Evolutionary conservation across 1,140 invertebrate species (phyloP).

Genomic region (Drosophila triauraria): DNA sequence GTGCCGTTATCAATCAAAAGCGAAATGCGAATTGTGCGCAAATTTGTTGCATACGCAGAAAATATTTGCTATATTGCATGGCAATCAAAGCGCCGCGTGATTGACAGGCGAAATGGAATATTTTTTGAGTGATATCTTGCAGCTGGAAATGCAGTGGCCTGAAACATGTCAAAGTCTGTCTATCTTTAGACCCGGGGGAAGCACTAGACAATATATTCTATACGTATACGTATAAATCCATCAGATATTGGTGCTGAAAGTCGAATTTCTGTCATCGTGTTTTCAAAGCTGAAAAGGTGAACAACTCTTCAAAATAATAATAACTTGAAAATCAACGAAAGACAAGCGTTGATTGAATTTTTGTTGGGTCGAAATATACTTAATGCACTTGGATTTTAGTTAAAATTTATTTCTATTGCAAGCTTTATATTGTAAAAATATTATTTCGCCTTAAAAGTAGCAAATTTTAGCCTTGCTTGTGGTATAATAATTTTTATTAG

Average conservation of each 20-base stretch:
- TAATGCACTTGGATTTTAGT: not conserved
- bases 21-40: slow-evolving; percentile 61
- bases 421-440: not conserved
- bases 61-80: slow-evolving; percentile 52
- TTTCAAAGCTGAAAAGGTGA: slow-evolving; percentile 1
- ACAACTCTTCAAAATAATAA: not conserved
- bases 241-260: slow-evolving; percentile 11
- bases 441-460: not conserved
- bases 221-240: not conserved
- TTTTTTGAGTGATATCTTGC: slow-evolving; percentile 46
- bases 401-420: too few species aligned
- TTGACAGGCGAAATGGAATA: slow-evolving; percentile 45
- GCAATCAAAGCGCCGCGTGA: slow-evolving; percentile 42
- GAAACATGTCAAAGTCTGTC: slow-evolving; percentile 38
- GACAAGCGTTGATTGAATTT: too few species aligned
- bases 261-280: not conserved
- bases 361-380: not conserved
- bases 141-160: slow-evolving; percentile 44
- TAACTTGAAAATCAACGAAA: too few species aligned
- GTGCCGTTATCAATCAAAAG: slow-evolving; percentile 57
- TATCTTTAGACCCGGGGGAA: slow-evolving; percentile 19
- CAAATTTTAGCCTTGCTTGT: too few species aligned
- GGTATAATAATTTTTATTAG: too few species aligned
- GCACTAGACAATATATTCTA: slow-evolving; percentile 1
- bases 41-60: slow-evolving; percentile 57